Conservation (phyloP, 2,888 invertebrate genomes). For the Acrobasis repandana region DNA sequence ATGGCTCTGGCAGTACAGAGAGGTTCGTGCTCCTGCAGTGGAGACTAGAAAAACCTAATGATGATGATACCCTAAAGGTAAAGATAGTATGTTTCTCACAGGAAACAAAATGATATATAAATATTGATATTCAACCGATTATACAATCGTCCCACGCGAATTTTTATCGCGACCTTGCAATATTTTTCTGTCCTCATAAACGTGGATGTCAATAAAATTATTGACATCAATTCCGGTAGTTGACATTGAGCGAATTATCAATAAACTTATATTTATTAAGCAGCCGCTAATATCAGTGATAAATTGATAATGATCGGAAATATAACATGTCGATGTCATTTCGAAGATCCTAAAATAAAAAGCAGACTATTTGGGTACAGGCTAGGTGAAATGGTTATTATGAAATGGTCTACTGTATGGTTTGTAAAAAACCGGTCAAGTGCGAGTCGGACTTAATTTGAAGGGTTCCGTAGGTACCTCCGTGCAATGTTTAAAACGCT, state of each 20-base stretch:
- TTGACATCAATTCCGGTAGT: conserved; percentile 5
- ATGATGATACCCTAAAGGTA: too few relatives aligned
- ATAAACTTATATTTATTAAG: not conserved
- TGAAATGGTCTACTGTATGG: too few relatives aligned
- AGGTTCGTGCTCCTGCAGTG: too few relatives aligned
- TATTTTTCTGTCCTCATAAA: conserved; percentile 13
- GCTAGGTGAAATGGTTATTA: too few relatives aligned
- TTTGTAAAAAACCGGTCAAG: too few relatives aligned
- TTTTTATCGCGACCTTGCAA: conserved; percentile 14
- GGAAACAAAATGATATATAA: not conserved
- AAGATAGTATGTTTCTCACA: too few relatives aligned
- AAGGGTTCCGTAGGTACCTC: too few relatives aligned
- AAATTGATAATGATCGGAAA: not conserved
- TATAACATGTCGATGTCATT: not conserved
- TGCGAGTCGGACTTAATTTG: too few relatives aligned
- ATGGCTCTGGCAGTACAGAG: too few relatives aligned
- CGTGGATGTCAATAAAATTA: conserved; percentile 14
- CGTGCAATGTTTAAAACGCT: too few relatives aligned
- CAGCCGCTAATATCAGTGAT: not conserved
- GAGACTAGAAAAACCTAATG: too few relatives aligned
- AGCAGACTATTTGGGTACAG: too few relatives aligned
- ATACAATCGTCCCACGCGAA: conserved; percentile 8
- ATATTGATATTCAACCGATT: not conserved
- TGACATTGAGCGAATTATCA: conserved; percentile 3
- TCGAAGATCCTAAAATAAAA: not conserved